These are phyloP conservation scores for Alsophila aescularia DNA, from an alignment of 2,888 invertebrate genomes.

Conservation along the genomic window DNA sequence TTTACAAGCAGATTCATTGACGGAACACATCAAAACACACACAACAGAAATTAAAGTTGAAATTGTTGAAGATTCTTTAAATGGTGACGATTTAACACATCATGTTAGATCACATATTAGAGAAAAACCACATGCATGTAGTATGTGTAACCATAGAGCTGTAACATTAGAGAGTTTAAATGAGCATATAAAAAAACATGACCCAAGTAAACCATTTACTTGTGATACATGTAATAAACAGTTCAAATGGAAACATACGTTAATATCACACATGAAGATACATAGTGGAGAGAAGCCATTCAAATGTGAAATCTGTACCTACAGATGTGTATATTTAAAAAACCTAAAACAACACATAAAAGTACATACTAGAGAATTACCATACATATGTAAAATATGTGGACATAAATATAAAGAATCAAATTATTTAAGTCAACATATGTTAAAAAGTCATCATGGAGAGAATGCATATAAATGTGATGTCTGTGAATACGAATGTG, in stretches of 20 bases:
- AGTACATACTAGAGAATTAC: not conserved
- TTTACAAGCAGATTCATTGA: no score
- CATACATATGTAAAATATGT: not conserved
- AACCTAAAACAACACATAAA: not conserved
- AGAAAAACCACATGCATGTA: not conserved
- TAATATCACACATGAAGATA: constrained; percentile 1
- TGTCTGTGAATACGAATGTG: no score
- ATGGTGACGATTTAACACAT: not conserved
- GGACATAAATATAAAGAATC: no score
- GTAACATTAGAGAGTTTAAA: not conserved
- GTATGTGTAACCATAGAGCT: not conserved
- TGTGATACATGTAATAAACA: constrained; percentile 4
- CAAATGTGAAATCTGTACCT: not conserved
- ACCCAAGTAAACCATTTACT: not conserved
- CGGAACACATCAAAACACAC: constrained; percentile 4
- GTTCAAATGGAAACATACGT: not conserved
- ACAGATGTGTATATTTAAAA: no score
- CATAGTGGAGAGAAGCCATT: constrained; percentile 7
- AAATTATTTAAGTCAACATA: no score
- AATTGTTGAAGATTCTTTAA: no score
- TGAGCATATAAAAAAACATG: not conserved
- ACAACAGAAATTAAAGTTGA: no score
- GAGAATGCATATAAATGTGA: no score
- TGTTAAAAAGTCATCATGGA: no score
- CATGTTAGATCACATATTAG: not conserved